Evolutionary conservation across 2,797 vertebrate species (phyloP), one percentile per base, ranked within the genome.

Genomic region (Gadopsis bispinosus): DNA sequence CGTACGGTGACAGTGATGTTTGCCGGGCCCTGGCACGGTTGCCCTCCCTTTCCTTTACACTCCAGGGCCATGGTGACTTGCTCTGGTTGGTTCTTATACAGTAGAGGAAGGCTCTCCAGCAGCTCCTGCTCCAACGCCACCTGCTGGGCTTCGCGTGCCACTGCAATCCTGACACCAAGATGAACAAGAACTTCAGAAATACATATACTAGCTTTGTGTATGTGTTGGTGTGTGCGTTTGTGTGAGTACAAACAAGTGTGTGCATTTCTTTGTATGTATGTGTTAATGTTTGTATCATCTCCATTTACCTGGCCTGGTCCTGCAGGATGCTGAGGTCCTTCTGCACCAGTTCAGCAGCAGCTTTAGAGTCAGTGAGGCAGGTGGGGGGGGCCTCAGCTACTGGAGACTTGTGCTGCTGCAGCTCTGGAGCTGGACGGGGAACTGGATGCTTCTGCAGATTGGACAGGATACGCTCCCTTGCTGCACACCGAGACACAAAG

Each of bases 61-160:
- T 98, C 97, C 92, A 99, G 86, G 51, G 93, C 90, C 76, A 98
- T 94, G 3, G 94, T 97, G 76, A 96, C 89, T 91, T 99, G 97
- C 62, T 99, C 98, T 70, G 98, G 96, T 59, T 96, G 92, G 89
- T 99, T 99, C 81, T 96, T 89, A 4, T 97, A 99, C 13, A 99
- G 95, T 55, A 97, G 95, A 14, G 98, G 98, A 60, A 99, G 89
- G 0, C 91, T 94, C 69, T 99, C 97, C 84, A 99, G 53, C 51
- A 99, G 93, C 85, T 99, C 98, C 73, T 91, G 95, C 66, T 98
- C 96, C 85, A 99, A 92, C 17, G 95, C 98, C 86, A 98, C 97
- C 73, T 99, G 98, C 86, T 99, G 97, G 53, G 96, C 96, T 86
- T 99, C 98, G 48, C 97, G 93, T 71, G 97, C 89, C n/a, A 97